Conservation (phyloP, 2,888 invertebrate genomes). For the Cephus runcator region DNA sequence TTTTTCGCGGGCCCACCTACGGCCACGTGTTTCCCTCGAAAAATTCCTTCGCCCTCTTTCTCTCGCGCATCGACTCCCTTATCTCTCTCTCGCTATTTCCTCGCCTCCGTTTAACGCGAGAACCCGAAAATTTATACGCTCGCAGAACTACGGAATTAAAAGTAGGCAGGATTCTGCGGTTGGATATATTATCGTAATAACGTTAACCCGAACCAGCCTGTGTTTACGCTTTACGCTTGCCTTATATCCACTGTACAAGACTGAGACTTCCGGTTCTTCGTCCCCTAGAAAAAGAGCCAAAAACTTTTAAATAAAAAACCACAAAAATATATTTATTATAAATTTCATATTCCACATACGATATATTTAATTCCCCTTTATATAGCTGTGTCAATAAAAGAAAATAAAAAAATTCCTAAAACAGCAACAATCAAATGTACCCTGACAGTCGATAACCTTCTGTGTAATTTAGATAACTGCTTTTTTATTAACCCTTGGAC, state of each 20-base stretch:
- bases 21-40: background rate
- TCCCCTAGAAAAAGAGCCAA: no score
- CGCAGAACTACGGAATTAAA: slow-evolving; percentile 47
- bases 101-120: slow-evolving; percentile 5
- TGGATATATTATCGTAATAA: slow-evolving; percentile 40
- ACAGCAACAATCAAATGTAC: background rate
- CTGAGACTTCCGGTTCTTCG: no score
- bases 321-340: no score
- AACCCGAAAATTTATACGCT: slow-evolving; percentile 40
- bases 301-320: no score
- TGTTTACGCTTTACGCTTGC: background rate
- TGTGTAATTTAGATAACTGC: slow-evolving; percentile 28
- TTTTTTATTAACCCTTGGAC: slow-evolving; percentile 26
- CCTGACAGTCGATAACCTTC: background rate
- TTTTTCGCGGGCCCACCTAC: slow-evolving; percentile 25
- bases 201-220: background rate
- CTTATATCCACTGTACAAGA: background rate
- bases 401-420: background rate
- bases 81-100: slow-evolving; percentile 23
- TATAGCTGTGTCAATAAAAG: no score
- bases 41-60: slow-evolving; percentile 8
- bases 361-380: no score
- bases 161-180: slow-evolving; percentile 44
- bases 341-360: no score
- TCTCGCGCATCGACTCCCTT: slow-evolving; percentile 30